Evolutionary conservation across 2,888 invertebrate genomes (phyloP).

Genomic region (Drosophila buzzatii): DNA sequence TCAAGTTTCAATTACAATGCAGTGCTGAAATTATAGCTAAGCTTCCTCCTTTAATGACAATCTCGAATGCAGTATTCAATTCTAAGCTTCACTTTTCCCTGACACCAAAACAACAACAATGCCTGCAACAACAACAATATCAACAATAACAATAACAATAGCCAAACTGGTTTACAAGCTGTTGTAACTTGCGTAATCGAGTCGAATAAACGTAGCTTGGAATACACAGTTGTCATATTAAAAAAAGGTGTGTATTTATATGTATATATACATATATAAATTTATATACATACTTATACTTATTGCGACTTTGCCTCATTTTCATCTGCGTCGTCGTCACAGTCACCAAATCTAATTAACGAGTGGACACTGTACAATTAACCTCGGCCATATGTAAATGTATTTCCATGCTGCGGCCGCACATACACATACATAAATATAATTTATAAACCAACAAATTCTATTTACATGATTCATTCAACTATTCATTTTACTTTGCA

Average conservation of each 20-base stretch:
- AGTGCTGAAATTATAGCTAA: conserved; percentile 23
- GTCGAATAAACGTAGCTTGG: conserved; percentile 57
- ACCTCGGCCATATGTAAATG: conserved; percentile 69
- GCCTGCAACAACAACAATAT: conserved; percentile 27
- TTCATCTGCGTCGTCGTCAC: conserved; percentile 36
- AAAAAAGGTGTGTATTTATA: neutral
- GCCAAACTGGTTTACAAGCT: conserved; percentile 60
- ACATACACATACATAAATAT: conserved; percentile 2
- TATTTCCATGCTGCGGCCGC: conserved; percentile 41
- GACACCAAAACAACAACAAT: conserved; percentile 47
- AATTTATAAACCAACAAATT: conserved; percentile 12
- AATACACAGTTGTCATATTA: conserved; percentile 25
- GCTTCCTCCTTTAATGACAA: conserved; percentile 62
- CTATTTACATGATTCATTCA: conserved; percentile 9
- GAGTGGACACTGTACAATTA: conserved; percentile 68
- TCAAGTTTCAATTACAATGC: conserved; percentile 34
- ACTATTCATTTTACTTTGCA: conserved; percentile 9
- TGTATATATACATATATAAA: neutral
- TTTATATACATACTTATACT: neutral
- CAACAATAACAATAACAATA: conserved; percentile 39
- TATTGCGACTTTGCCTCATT: conserved; percentile 7
- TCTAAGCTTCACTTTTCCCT: conserved; percentile 41
- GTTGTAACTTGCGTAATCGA: conserved; percentile 65
- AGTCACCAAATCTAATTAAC: conserved; percentile 67
- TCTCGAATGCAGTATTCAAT: conserved; percentile 36